Conservation (phyloP, 1,140 invertebrate genomes). For the Pachypsylla venusta region DNA sequence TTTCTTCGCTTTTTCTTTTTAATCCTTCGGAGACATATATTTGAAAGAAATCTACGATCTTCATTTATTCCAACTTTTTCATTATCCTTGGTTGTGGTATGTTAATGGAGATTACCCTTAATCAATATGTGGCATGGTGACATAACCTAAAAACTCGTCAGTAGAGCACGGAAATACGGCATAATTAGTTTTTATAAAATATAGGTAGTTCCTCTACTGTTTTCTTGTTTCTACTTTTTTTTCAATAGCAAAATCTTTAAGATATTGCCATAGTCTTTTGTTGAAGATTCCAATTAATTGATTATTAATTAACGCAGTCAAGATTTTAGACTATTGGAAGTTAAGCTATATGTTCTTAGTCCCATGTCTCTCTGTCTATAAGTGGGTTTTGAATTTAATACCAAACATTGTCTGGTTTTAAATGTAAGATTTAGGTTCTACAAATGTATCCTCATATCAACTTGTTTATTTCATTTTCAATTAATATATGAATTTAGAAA, state of each 20-base stretch:
- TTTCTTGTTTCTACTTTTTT: not conserved
- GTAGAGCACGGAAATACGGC: too few species aligned
- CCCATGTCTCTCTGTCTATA: too few species aligned
- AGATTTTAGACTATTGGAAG: not conserved
- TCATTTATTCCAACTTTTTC: not conserved
- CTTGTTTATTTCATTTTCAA: too few species aligned
- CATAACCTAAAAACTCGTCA: not conserved
- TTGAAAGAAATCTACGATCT: not conserved
- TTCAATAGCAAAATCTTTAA: not conserved
- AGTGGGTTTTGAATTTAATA: too few species aligned
- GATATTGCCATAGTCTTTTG: not conserved
- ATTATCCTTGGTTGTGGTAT: not conserved
- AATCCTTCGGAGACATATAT: not conserved
- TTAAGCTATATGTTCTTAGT: too few species aligned
- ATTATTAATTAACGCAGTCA: not conserved
- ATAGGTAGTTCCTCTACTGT: not conserved
- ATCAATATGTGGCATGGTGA: slow-evolving; percentile 6
- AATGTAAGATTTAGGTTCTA: too few species aligned
- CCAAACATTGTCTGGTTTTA: too few species aligned
- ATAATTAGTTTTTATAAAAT: too few species aligned
- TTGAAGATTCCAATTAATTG: not conserved
- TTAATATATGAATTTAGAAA: too few species aligned
- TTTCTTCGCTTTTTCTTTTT: too few species aligned
- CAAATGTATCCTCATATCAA: too few species aligned
- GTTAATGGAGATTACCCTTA: too few species aligned